phyloP scores from a whole-genome alignment of 2,113 vertebrate species.

The Colius striatus region DNA sequence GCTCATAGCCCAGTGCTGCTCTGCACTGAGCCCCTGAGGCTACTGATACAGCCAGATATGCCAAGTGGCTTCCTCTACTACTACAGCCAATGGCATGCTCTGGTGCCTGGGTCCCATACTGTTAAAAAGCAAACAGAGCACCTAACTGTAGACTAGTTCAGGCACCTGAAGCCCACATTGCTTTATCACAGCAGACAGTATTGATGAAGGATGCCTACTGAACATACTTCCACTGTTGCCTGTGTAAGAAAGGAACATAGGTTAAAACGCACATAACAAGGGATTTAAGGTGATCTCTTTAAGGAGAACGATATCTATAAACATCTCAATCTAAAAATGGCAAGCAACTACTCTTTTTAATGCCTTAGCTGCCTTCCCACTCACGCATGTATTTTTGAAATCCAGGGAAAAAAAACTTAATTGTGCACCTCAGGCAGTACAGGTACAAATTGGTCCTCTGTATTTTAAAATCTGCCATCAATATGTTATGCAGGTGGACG shows the following conservation, averaged over 20 bases:
- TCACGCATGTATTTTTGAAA: neutral
- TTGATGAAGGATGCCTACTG: accelerated
- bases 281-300: neutral
- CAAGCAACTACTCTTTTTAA: neutral
- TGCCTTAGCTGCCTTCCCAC: neutral
- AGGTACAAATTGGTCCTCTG: neutral
- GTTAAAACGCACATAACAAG: neutral
- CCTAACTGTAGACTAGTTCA: neutral
- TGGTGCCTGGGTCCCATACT: neutral
- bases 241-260: neutral
- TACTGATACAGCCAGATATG: neutral
- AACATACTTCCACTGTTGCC: neutral
- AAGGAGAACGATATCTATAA: neutral
- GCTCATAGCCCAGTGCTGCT: neutral
- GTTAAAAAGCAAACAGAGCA: neutral
- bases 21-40: neutral
- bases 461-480: slow-evolving; percentile 7
- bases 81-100: accelerated
- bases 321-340: neutral
- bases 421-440: neutral
- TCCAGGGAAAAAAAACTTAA: neutral
- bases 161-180: neutral
- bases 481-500: neutral
- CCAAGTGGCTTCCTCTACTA: neutral
- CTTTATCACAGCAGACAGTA: neutral